Conservation (phyloP, 1,140 invertebrate genomes). For the Mya arenaria region DNA sequence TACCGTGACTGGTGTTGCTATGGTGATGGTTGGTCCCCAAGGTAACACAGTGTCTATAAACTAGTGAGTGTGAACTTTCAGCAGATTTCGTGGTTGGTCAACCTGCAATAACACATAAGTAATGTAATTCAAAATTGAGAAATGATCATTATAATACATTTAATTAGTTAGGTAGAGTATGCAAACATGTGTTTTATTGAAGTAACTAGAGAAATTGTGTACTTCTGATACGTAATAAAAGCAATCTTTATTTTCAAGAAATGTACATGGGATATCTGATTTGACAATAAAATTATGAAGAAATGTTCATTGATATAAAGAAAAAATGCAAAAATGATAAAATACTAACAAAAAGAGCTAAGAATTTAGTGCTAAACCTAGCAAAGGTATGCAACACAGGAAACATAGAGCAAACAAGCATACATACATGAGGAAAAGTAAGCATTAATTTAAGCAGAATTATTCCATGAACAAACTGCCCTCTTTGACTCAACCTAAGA, state of each 20-base stretch:
- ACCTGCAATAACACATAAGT: conserved; percentile 62
- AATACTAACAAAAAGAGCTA: no score
- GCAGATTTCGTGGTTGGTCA: conserved; percentile 68
- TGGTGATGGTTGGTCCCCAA: no score
- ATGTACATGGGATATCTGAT: background rate
- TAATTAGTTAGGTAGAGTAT: background rate
- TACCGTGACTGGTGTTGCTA: no score
- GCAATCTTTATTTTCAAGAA: background rate
- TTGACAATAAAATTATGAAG: background rate
- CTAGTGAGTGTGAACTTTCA: conserved; percentile 66
- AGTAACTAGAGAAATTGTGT: background rate
- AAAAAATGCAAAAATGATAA: no score
- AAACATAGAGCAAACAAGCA: no score
- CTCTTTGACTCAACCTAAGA: no score
- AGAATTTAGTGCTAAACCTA: no score
- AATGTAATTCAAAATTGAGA: background rate
- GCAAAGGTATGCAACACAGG: no score
- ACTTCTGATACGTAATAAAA: background rate
- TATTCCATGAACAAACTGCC: no score
- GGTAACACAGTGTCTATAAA: no score
- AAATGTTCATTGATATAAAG: background rate
- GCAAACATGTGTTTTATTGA: background rate
- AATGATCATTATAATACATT: background rate
- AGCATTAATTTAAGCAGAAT: no score
- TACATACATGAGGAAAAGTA: no score